phyloP scores from a whole-genome alignment of 2,113 vertebrate genomes.

The Synchiropus splendidus region DNA sequence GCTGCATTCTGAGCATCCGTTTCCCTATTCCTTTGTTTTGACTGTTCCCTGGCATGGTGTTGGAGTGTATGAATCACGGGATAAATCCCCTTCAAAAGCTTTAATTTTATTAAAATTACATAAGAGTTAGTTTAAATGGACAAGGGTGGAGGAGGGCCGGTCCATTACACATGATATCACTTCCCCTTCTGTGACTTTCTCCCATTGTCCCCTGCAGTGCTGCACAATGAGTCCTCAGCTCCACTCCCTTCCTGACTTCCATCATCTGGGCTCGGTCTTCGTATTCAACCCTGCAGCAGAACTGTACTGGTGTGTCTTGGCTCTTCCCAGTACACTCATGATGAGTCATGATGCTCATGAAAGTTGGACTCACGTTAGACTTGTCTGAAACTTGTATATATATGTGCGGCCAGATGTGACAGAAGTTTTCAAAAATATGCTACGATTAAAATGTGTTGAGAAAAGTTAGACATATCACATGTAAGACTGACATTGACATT shows the following conservation, averaged over 20 bases:
- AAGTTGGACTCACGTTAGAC: too few species aligned
- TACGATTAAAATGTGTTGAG: too few species aligned
- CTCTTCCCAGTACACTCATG: conserved; percentile 11
- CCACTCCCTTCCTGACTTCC: conserved; percentile 48
- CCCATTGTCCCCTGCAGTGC: conserved; percentile 28
- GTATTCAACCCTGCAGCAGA: conserved; percentile 1
- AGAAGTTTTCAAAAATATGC: too few species aligned
- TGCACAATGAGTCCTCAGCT: conserved; percentile 28
- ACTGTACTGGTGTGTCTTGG: conserved; percentile 7
- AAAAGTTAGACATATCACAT: too few species aligned
- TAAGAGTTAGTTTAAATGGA: background rate
- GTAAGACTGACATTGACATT: too few species aligned
- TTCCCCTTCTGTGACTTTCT: conserved; percentile 39
- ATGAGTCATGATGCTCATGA: conserved; percentile 26
- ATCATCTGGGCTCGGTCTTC: conserved; percentile 7
- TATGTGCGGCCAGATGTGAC: too few species aligned
- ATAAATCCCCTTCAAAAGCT: too few species aligned
- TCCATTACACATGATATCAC: conserved; percentile 8
- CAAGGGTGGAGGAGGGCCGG: conserved; percentile 18
- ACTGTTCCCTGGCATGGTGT: too few species aligned
- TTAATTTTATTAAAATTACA: background rate
- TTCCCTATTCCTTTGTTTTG: too few species aligned
- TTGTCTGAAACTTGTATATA: too few species aligned
- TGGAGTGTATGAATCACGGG: too few species aligned
- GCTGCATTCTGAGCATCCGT: too few species aligned